Conservation (phyloP, 2,113 vertebrate species). For the Cololabis saira region DNA sequence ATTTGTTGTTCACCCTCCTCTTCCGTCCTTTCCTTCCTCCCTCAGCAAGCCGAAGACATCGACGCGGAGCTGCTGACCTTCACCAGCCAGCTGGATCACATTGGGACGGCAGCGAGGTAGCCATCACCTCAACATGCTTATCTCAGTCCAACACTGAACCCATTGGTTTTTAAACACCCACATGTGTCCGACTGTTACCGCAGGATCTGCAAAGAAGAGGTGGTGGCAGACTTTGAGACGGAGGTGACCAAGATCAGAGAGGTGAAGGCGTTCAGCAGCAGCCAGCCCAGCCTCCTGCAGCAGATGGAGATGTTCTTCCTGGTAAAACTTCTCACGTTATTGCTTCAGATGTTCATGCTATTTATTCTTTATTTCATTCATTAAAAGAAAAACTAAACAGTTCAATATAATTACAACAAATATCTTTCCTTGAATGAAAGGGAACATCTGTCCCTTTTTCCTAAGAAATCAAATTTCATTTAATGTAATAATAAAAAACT, state of each 20-base stretch:
- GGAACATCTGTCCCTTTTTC: too few species aligned
- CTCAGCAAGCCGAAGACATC: conserved; percentile 81
- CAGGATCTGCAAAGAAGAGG: conserved; percentile 80
- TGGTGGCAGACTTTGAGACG: conserved; percentile 73
- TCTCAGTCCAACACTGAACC: not conserved
- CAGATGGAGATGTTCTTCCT: conserved; percentile 77
- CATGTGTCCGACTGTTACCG: not conserved
- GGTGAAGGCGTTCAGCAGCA: conserved; percentile 65
- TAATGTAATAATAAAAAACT: too few species aligned
- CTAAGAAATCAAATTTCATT: too few species aligned
- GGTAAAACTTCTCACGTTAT: conserved; percentile 44
- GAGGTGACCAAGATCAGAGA: conserved; percentile 74
- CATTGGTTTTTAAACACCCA: not conserved
- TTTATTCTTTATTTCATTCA: too few species aligned
- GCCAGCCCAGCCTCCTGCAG: conserved; percentile 57
- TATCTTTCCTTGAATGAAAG: too few species aligned
- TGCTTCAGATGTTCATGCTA: too few species aligned
- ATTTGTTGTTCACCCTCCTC: not conserved
- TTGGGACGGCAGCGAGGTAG: conserved; percentile 77
- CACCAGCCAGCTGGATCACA: conserved; percentile 72
- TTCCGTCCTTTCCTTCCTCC: not conserved
- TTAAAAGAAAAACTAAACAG: too few species aligned
- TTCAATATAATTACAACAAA: too few species aligned
- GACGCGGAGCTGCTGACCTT: conserved; percentile 75
- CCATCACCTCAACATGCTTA: not conserved